Base-by-base conservation (phyloP, 2,113 vertebrate species). In the Pelecanoides urinatrix region DNA sequence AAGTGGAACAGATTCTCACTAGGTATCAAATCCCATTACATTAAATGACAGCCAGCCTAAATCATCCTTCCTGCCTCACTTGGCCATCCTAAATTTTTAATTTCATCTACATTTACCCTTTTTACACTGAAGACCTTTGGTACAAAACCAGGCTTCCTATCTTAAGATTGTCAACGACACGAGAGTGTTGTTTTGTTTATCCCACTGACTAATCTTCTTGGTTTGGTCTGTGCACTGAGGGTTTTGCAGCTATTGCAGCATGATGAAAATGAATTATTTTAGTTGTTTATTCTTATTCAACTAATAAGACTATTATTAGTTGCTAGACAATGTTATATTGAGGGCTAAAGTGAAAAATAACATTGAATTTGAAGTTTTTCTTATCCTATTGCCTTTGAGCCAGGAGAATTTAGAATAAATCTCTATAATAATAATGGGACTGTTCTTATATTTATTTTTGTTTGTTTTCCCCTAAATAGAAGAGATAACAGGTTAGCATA, bases 1-100 rank as follows among this genome's bases (percentile, higher is more conserved):
- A 7, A 93, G 55, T 83, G 83, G 86, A 97, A 89, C 62, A 55
- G 78, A 95, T 70, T 96, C 83, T 94, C 75, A 44, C 89, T 86
- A 83, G 67, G 45, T 88, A 77, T 68, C 81, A 92, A 97, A 96
- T 96, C 75, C 89, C 83, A 86, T 95, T 97, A 77, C 9, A 44
- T 63, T 83, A 97, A 97, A 92, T 80, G 88, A 89, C 49, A 87
- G 38, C 13, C 42, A 73, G 53, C 44, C 52, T 92, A 77, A 97
- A 94, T 80, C 14, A 1, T 74, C n/a, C 94, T 94, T 89, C 26
- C 81, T 88, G 50, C 52, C 25, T 95, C 45, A 91, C 67, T 94
- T 86, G 77, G 34, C 20, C 52, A 94, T 63, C 52, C 66, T 78
- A 84, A 95, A 90, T 45, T 96, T 94, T 96, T 76, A 36, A 65